A percentile compares a stretch with the other conserved stretches of the same genome.
These are phyloP conservation scores for Tragopan temminckii DNA, from an alignment of 2,797 vertebrate species.

Conservation along the genomic window DNA sequence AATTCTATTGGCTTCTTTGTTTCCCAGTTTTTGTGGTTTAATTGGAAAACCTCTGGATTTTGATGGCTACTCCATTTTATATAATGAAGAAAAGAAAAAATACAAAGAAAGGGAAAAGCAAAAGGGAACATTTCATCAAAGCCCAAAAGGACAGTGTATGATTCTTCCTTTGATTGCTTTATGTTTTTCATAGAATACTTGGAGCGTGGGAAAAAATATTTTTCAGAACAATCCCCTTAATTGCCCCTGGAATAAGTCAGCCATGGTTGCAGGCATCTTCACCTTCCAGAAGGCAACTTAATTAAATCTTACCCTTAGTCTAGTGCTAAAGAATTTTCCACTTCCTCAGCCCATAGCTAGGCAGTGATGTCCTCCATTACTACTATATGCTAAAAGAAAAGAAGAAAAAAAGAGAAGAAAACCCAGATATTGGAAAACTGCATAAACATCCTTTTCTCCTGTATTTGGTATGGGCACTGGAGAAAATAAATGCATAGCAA, in stretches of 20 bases:
- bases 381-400: not conserved
- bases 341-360: not conserved
- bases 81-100: not conserved
- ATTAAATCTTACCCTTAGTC: not conserved
- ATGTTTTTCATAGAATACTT: not conserved
- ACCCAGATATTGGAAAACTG: not conserved
- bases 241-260: not conserved
- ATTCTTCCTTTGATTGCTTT: not conserved
- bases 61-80: not conserved
- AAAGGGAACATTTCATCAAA: not conserved
- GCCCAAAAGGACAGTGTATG: not conserved
- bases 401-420: not conserved
- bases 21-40: not conserved
- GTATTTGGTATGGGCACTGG: fast-evolving
- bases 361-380: not conserved
- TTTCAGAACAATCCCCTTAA: not conserved
- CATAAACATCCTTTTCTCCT: not conserved
- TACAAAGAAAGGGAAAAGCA: not conserved
- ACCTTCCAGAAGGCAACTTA: not conserved
- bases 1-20: not conserved
- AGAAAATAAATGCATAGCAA: not conserved
- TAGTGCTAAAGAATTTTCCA: not conserved
- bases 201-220: not conserved
- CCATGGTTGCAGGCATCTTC: not conserved
- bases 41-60: constrained; percentile 16